phyloP scores from a whole-genome alignment of 92 coral and sea anemone genomes.

The Porites divaricata region DNA sequence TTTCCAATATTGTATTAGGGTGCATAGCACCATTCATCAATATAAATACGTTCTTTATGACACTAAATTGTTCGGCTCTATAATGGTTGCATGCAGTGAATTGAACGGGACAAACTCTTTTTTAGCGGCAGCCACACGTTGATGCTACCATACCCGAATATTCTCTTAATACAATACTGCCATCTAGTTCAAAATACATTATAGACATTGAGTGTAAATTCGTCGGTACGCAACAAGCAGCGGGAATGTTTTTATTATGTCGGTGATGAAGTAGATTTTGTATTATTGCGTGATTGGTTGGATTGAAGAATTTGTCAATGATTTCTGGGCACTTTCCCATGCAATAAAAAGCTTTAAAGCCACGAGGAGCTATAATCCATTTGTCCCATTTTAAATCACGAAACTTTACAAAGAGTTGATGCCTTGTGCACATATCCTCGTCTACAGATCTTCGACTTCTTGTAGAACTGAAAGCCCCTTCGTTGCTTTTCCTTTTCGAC shows the following conservation, averaged over 20 bases:
- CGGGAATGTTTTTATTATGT: conserved; percentile 77
- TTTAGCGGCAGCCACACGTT: conserved; percentile 93
- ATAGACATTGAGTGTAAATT: conserved; percentile 85
- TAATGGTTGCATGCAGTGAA: conserved; percentile 13
- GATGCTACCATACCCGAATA: conserved; percentile 92
- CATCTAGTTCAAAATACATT: conserved; percentile 85
- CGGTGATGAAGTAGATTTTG: conserved; percentile 93
- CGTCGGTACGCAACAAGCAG: conserved; percentile 98
- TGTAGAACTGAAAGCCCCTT: conserved; percentile 10
- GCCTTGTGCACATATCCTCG: conserved; percentile 68
- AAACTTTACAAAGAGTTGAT: conserved; percentile 84
- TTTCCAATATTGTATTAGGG: conserved; percentile 58
- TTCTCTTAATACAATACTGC: conserved; percentile 82
- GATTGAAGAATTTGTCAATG: conserved; percentile 79
- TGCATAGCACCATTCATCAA: conserved; percentile 61
- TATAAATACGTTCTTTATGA: conserved; percentile 76
- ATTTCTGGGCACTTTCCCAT: conserved; percentile 89
- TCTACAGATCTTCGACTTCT: conserved; percentile 65
- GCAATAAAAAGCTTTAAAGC: conserved; percentile 92
- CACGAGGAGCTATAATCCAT: conserved; percentile 94
- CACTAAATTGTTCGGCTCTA: conserved; percentile 58
- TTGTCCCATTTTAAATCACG: conserved; percentile 84
- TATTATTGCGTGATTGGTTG: conserved; percentile 90
- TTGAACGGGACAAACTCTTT: conserved; percentile 9
- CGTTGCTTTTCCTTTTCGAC: conserved; percentile 14